Evolutionary conservation across 1,140 invertebrate species (phyloP), one percentile per base, ranked within the genome.

Genomic region (Drosophila virilis): DNA sequence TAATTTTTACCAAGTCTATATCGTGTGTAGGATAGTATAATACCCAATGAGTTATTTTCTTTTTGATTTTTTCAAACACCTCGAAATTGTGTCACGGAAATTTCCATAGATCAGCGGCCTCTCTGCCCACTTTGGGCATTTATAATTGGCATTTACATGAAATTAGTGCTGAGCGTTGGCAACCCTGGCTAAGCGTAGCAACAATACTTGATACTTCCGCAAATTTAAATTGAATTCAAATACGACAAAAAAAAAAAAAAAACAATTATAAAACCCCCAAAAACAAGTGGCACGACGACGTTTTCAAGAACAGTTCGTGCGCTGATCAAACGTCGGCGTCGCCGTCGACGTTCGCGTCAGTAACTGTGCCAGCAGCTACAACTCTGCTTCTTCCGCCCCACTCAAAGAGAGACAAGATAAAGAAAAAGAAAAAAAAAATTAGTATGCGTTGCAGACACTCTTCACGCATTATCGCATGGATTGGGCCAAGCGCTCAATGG

Each of bases 181-280:
- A 80, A 76, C 74, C 48, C 78, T 81, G 66, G 48, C 28, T 33
- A 42, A 51, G 45, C 45, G 7, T 17, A 66, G 28, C 52, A 48
- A 62, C 12, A 46, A 64, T 51, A 77, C 50, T 54, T 66, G 83
- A 60, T 58, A 79, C 83, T 88, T 88, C 83, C 83, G 83, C 66
- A 72, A 64, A 80, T 83, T 89, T 77, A 89, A 59, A 88, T 89
- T 88, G 76, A 67, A 72, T 43, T 51, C 61, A 74, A 74, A 75
- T 62, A 58, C 65, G 33, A 58, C 43, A 15, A 35, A 38, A 17
- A 64, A 9, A 45, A 35, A 60, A 51, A 28, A 58, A 60, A 28
- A 54, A 37, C 55, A 40, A 59, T 58, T 59, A 67, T 33, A 32
- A 65, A 65, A 50, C 37, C 40, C 28, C 33, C 22, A 54, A 62